phyloP scores from a whole-genome alignment of 2,797 vertebrate species.

The Coendou prehensilis region DNA sequence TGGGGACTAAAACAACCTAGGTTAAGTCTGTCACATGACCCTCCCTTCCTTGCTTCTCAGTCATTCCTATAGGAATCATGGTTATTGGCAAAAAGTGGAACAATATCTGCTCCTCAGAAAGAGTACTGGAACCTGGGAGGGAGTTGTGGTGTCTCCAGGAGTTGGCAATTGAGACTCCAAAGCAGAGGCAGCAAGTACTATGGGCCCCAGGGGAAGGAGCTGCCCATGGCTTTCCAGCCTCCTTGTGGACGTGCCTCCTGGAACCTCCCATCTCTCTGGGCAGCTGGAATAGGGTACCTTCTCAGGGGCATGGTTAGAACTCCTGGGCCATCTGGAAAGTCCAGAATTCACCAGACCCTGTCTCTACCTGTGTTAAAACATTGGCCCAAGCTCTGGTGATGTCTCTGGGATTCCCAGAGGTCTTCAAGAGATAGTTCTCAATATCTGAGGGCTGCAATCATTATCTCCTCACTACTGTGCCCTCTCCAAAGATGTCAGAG shows the following conservation, averaged over 20 bases:
- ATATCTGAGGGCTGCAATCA: neutral
- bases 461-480: too few relatives aligned
- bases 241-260: neutral
- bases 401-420: too few relatives aligned
- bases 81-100: neutral
- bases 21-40: neutral
- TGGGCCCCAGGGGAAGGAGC: accelerated
- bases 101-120: neutral
- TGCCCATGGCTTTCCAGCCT: neutral
- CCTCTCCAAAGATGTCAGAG: neutral
- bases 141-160: neutral
- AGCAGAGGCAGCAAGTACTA: neutral
- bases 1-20: neutral
- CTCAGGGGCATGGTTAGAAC: neutral
- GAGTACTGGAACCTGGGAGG: neutral
- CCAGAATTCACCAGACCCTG: neutral
- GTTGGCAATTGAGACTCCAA: neutral
- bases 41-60: neutral
- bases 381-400: too few relatives aligned
- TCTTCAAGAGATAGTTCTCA: neutral
- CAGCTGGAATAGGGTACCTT: neutral
- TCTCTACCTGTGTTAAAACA: neutral
- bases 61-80: neutral
- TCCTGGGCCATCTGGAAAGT: neutral
- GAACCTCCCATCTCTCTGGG: neutral